Evolutionary conservation across 2,888 invertebrate species (phyloP), one percentile per base, ranked within the genome.

Genomic region (Gryllus longicercus): DNA sequence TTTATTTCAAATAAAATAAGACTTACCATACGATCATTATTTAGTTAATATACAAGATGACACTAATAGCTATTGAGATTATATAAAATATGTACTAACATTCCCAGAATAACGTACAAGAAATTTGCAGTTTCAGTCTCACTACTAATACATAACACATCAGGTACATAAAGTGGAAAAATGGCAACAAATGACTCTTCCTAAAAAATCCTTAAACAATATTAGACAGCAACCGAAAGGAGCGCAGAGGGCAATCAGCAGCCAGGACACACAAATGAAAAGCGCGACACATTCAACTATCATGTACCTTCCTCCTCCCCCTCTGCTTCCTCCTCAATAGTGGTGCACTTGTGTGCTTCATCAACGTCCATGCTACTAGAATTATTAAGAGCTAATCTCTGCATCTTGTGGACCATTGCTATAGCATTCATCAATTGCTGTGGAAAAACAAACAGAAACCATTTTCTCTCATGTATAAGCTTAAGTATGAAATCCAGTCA

Each of bases 401-500:
- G 87, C 87, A 87, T 87, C 85, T 86, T 87, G 85, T 88, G 87
- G 83, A 88, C 88, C 87, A 88, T 87, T 82, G 87, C 86, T 83
- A 88, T 87, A 82, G 88, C 87, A 85, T 88, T 87, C 87, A 88
- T 88, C 84, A 88, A 84, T 87, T 87, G 88, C 87, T 87, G 86
- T 82, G 84, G 84, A 82, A 78, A 81, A 82, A 83, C 78, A 77
- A 85, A 84, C 81, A 83, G 63, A 63, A 63, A 63, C 63, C 63
- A 63, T 63, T 63, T 14, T 63, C n/a, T 63, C 63, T 63, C 63
- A 63, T 63, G n/a, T 38, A 38, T 38, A 38, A 38, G 38, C 38
- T 38, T 38, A 38, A 38, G 38, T 38, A 38, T 1, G 38, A 38
- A 38, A 38, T 38, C 38, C 38, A 38, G 38, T 38, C 38, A 38